Percentiles rank a stretch among this genome's conserved stretches.
phyloP scores from a whole-genome alignment of 2,888 invertebrate species.

The Hypena proboscidalis region DNA sequence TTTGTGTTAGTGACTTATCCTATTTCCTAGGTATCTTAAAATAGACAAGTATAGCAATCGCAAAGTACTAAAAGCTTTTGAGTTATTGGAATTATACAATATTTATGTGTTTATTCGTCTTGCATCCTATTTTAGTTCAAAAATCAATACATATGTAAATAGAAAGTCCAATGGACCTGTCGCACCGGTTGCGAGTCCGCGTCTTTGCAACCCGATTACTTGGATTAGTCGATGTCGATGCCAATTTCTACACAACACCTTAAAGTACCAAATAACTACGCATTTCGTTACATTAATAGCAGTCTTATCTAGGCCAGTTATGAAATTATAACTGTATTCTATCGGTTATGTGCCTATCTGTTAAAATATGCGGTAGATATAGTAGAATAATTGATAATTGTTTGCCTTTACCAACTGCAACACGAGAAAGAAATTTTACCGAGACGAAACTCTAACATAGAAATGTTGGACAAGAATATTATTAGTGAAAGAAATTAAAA shows the following conservation, averaged over 20 bases:
- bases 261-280: slow-evolving; percentile 19
- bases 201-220: slow-evolving; percentile 40
- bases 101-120: not conserved
- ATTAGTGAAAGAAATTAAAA: too few relatives aligned
- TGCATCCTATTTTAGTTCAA: slow-evolving; percentile 37
- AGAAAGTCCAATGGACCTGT: slow-evolving; percentile 52
- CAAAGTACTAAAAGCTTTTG: too few relatives aligned
- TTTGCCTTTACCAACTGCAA: too few relatives aligned
- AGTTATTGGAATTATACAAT: too few relatives aligned
- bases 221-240: slow-evolving; percentile 36
- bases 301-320: slow-evolving; percentile 3
- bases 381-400: not conserved
- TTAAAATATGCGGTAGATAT: not conserved
- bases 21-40: too few relatives aligned
- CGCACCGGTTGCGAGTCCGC: slow-evolving; percentile 45
- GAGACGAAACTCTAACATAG: too few relatives aligned
- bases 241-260: slow-evolving; percentile 32
- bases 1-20: too few relatives aligned
- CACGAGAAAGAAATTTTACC: not conserved
- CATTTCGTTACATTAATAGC: slow-evolving; percentile 12
- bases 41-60: too few relatives aligned
- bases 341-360: too few relatives aligned
- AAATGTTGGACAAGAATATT: too few relatives aligned
- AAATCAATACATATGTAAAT: slow-evolving; percentile 48
- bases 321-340: slow-evolving; percentile 1